Percentiles rank a stretch among this genome's conserved stretches.
Evolutionary conservation across 2,113 vertebrate species (phyloP).

Genomic region (Himantopus leucocephalus): DNA sequence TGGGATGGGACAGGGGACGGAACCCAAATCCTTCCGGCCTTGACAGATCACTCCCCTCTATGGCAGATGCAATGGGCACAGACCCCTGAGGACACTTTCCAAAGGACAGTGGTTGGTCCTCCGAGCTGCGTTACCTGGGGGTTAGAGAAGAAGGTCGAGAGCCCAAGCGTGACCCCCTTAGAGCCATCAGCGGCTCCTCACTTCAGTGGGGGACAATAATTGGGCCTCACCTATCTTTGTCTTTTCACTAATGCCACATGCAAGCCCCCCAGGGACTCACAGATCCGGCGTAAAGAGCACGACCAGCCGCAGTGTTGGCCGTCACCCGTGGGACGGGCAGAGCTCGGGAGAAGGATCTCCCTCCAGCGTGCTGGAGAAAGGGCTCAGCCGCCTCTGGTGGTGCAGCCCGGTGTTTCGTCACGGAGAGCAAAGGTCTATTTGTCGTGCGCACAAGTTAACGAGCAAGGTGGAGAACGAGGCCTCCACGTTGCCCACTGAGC

Average conservation of each 20-base stretch:
- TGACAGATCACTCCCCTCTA: accelerated
- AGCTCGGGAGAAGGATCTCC: background rate
- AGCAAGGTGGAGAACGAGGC: background rate
- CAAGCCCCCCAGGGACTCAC: too few relatives aligned
- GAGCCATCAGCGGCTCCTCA: background rate
- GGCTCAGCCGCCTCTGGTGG: background rate
- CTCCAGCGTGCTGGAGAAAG: accelerated
- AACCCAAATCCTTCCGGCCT: background rate
- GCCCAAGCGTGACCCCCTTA: background rate
- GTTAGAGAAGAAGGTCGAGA: background rate
- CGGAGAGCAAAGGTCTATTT: background rate
- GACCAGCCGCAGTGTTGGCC: background rate
- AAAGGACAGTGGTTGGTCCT: background rate
- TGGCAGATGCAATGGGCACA: background rate
- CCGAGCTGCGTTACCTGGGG: background rate
- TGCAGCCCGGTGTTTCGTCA: background rate
- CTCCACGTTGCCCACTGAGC: background rate
- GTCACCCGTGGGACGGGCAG: background rate
- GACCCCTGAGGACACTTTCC: background rate
- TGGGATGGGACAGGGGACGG: background rate
- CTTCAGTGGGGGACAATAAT: background rate
- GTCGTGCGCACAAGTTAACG: background rate
- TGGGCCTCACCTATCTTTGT: background rate
- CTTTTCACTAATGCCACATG: background rate
- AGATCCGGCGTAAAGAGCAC: background rate